Conservation (phyloP, 1,140 invertebrate genomes). For the Formica selysi region DNA sequence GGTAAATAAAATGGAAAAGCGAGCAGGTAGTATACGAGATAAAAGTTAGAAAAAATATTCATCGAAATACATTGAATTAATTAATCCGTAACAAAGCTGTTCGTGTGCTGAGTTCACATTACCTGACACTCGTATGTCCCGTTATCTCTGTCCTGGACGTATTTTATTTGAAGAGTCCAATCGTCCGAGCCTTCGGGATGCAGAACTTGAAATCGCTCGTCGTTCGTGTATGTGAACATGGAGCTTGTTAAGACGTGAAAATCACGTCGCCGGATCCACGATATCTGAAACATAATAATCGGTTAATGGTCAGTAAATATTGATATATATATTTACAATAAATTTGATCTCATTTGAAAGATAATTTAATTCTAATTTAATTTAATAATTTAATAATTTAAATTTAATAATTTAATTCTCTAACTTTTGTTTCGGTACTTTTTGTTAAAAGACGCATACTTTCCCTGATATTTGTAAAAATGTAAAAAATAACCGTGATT, state of each 20-base stretch:
- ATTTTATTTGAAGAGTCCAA: slow-evolving; percentile 98
- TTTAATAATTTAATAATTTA: no score
- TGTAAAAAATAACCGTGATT: no score
- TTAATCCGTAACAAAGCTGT: slow-evolving; percentile 7
- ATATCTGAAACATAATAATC: slow-evolving; percentile 89
- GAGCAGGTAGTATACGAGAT: neutral
- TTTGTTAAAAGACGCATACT: no score
- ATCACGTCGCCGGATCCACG: slow-evolving; percentile 95
- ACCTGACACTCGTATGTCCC: slow-evolving; percentile 98
- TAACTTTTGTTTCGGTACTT: no score
- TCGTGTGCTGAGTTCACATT: slow-evolving; percentile 78
- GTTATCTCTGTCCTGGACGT: slow-evolving; percentile 95
- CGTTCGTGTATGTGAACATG: slow-evolving; percentile 95
- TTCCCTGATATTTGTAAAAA: no score
- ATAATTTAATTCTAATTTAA: no score
- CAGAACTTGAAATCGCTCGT: slow-evolving; percentile 94
- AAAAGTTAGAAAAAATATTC: neutral
- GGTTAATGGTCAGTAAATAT: slow-evolving; percentile 6
- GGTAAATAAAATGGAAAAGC: neutral
- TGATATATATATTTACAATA: neutral
- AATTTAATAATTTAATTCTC: no score
- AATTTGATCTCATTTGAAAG: no score
- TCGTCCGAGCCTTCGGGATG: slow-evolving; percentile 92
- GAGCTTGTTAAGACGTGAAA: slow-evolving; percentile 97
- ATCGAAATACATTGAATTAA: slow-evolving; percentile 30